A percentile compares a stretch with the other conserved stretches of the same genome.
phyloP scores from a whole-genome alignment of 1,140 invertebrate genomes.

The Ephestia elutella region DNA sequence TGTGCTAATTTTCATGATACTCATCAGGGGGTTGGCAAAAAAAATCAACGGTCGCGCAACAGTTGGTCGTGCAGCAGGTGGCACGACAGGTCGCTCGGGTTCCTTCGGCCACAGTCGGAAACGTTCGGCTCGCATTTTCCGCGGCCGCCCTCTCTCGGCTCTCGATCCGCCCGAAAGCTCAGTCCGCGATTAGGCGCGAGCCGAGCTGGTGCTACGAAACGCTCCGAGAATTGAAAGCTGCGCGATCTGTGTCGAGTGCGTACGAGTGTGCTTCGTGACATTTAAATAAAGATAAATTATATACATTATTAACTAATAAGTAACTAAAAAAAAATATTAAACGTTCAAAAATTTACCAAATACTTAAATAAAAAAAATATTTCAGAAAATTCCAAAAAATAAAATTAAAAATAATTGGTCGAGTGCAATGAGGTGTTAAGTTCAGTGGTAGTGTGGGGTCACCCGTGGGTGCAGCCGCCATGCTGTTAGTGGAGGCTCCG shows the following conservation, averaged over 20 bases:
- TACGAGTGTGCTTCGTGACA: background rate
- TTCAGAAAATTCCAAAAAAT: background rate
- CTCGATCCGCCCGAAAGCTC: constrained; percentile 71
- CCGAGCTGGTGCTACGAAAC: constrained; percentile 38
- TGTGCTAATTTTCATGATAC: constrained; percentile 61
- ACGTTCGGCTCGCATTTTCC: constrained; percentile 26
- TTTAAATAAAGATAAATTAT: background rate
- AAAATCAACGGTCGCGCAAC: constrained; percentile 71
- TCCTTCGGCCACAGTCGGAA: background rate
- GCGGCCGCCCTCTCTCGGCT: constrained; percentile 59
- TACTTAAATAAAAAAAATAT: background rate
- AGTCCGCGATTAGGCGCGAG: constrained; percentile 55
- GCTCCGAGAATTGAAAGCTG: constrained; percentile 20
- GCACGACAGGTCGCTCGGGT: constrained; percentile 49
- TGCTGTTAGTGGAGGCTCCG: constrained; percentile 69
- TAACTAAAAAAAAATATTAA: background rate
- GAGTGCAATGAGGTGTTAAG: constrained; percentile 43
- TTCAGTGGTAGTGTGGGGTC: constrained; percentile 31
- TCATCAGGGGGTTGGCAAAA: constrained; percentile 45
- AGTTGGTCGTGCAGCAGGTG: constrained; percentile 68
- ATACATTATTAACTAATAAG: constrained; percentile 1
- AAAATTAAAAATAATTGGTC: background rate
- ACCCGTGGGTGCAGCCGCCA: constrained; percentile 38
- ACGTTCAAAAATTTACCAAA: background rate
- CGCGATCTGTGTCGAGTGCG: constrained; percentile 12